Evolutionary conservation across 2,113 vertebrate genomes (phyloP), one percentile per base, ranked within the genome.

Genomic region (Ictidomys tridecemlineatus): DNA sequence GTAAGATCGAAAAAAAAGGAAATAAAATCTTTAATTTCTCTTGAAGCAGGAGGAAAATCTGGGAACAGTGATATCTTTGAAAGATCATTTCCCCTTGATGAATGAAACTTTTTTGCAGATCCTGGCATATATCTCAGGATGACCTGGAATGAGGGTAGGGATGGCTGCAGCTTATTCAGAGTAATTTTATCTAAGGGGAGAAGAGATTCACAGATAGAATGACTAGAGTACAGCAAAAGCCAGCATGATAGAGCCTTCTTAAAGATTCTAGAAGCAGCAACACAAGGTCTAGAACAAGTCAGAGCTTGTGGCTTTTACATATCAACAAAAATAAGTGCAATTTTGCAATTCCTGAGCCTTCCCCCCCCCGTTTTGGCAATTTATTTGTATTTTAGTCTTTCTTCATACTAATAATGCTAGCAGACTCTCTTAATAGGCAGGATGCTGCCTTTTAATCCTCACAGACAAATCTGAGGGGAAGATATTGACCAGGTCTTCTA

Each of bases 11-110:
- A 69, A 78, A 93, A 76, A 89, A 94, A 76, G 8, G 5, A 91
- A 96, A 58, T 3, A 73, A 30, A 86, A 69, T 45, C 37, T 91
- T 78, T 91, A 72, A 65, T 9, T 85, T 86, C 73, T 80, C 5
- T 86, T 69, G 56, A 88, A 83, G 51, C 37, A 78, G 77, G 77
- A n/a, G n/a, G 67, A 97, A 89, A 18, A 56, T 89, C 42, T 61
- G 32, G 1, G 34, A 45, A 45, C 18, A 45, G 24, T 61, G 34
- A 30, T 83, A 5, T 61, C 28, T 48, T 83, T 86, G 37, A 90
- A 92, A 67, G 67, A 65, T 74, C 9, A 32, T 76, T 17, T 96
- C 42, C 63, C n/a, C 16, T 48, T 20, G 30, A n/a, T 83, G 26
- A 8, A 28, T 85, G 30, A 39, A 96, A 85, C 45, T 39, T 51